Base-by-base conservation (phyloP, 92 coral and sea anemone species). In the Epizoanthus illoricatus region DNA sequence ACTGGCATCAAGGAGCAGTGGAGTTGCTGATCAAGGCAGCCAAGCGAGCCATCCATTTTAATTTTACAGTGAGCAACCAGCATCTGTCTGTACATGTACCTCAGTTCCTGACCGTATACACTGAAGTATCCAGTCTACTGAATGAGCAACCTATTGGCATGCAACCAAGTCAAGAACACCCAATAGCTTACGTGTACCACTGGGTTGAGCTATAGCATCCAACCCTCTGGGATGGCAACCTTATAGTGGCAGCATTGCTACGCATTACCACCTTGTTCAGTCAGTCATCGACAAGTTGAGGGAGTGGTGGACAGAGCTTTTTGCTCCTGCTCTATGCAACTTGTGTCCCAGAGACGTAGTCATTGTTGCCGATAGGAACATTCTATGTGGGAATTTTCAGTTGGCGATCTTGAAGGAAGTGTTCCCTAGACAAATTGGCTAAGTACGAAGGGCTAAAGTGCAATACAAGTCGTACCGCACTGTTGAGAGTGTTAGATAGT, bases 1-100 rank as follows among this genome's bases (percentile, higher is more conserved):
- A 91, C 0, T 85, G 91, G 93, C 71, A 90, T 74, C 92, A 92
- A 80, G 88, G 91, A 65, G 93, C 90, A 58, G 92, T 87, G 75
- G 86, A 88, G 80, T 86, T 92, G 11, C 84, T 92, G 70, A 86
- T 92, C 60, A 92, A 90, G 76, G 47, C 69, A 3, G 89, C 93
- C 65, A 87, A 90, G 69, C 84, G 93, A 59, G 93, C 91, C 23
- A 89, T 90, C 45, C 91, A 90, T 66, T 92, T 92, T 56, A 87
- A 90, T 66, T 92, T 92, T 56, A 87, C 93, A 3, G 90, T 92
- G 19, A 67, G 62, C 76, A 89, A 87, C 66, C 90, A 92, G 68
- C 90, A 88, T 55, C 89, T 92, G 66, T 84, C 91, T 0, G 82
- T 70, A 49, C 85, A 90, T 0, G 82, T 70, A 49, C 85, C 92